Base-by-base conservation (phyloP, 2,888 invertebrate species). In the Ischnus inquisitorius region DNA sequence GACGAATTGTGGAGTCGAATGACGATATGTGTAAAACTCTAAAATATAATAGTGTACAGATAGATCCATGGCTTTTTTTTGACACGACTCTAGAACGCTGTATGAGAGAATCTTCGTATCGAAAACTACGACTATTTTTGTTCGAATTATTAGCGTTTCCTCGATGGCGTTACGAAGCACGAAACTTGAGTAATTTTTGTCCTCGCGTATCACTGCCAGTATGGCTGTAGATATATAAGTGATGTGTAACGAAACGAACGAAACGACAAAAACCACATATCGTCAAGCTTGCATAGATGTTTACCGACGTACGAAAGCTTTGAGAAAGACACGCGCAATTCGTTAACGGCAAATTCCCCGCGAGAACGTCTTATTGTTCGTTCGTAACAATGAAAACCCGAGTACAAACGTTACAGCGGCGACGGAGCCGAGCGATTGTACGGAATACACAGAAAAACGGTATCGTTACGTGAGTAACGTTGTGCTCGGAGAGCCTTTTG, bases 31-130 rank as follows among this genome's bases (percentile, higher is more conserved):
- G 39, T 43, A 46, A 72, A 34, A 6, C 34, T 34, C 60, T 82
- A 80, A 82, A 87, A 57, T 79, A 74, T 77, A 76, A 84, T 86
- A 84, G 85, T 87, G 84, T 78, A 75, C 72, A 39, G 77, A 82
- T 77, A 78, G 75, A 74, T 80, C 65, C 80, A 71, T 74, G 62
- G 28, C 28, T 43, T 74, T 62, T 28, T 46, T 60, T 68, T 76
- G 43, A 14, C 0, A 69, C 39, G 22, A 51, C 68, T 16, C 62
- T 81, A 54, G 60, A 34, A 60, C 60, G 8, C 16, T 62, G 28
- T 46, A 43, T 77, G 22, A 34, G 41, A 54, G 43, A 67, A 77
- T 43, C 57, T 65, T 69, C 67, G 28, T 76, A 62, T 68, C 62
- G 62, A 39, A 51, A 34, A 76, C 28, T 43, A 54, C 62, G 25